phyloP scores from a whole-genome alignment of 2,888 invertebrate genomes.

The Achlya flavicornis region DNA sequence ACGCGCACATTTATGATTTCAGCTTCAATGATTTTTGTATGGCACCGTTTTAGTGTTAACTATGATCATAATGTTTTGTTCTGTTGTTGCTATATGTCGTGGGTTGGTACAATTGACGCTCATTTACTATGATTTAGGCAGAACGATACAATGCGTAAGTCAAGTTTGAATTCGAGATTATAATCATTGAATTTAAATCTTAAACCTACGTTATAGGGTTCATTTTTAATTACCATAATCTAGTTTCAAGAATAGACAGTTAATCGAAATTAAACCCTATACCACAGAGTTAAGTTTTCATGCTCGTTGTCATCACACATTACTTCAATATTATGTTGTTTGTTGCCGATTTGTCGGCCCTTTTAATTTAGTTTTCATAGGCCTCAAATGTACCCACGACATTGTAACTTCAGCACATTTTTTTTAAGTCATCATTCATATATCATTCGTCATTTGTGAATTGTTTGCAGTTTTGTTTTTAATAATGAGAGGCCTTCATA shows the following conservation, averaged over 20 bases:
- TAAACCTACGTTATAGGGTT: too few species aligned
- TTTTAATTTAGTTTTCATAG: not conserved
- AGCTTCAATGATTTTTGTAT: conserved; percentile 35
- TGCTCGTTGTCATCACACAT: not conserved
- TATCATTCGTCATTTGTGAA: conserved; percentile 52
- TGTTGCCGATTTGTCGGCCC: not conserved
- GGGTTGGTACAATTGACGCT: not conserved
- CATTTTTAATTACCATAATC: too few species aligned
- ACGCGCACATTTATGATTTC: conserved; percentile 24
- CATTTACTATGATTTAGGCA: not conserved
- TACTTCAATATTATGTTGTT: too few species aligned
- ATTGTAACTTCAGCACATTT: not conserved
- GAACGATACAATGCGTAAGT: too few species aligned
- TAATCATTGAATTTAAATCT: too few species aligned
- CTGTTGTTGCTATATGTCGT: conserved; percentile 1
- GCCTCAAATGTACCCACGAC: not conserved
- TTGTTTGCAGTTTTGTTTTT: conserved; percentile 41
- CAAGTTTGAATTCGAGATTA: too few species aligned
- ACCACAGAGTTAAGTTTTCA: too few species aligned
- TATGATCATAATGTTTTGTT: not conserved
- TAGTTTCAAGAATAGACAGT: too few species aligned
- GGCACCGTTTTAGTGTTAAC: conserved; percentile 16
- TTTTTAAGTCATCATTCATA: conserved; percentile 54
- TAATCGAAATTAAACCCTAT: too few species aligned
- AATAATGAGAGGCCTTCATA: not conserved